Evolutionary conservation across 2,113 vertebrate genomes (phyloP).

Genomic region (Limnothrissa miodon): DNA sequence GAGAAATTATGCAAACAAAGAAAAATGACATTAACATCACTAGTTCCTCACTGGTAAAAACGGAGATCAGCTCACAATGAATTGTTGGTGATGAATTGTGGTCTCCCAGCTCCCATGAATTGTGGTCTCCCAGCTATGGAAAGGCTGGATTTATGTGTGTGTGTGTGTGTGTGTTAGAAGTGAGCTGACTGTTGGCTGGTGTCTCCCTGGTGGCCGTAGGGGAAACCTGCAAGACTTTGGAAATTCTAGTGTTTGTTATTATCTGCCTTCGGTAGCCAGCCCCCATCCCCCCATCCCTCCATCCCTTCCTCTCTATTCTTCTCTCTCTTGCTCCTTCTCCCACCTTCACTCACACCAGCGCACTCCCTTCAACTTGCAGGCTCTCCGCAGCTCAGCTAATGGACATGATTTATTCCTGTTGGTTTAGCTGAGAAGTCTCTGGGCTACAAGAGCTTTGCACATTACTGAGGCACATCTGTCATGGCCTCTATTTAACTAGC

Average conservation of each 20-base stretch:
- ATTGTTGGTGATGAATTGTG: conserved; percentile 13
- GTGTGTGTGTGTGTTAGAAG: background rate
- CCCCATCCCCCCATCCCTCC: background rate
- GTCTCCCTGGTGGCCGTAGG: background rate
- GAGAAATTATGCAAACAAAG: conserved; percentile 13
- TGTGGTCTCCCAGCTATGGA: conserved; percentile 10
- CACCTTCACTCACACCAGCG: background rate
- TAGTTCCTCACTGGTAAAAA: conserved; percentile 4
- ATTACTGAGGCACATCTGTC: conserved; percentile 43
- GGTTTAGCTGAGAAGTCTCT: conserved; percentile 47
- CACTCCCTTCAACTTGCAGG: background rate
- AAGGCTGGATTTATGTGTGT: background rate
- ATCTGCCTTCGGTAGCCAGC: background rate
- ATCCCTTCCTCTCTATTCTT: background rate
- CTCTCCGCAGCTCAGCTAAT: conserved; percentile 30
- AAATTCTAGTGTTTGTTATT: background rate
- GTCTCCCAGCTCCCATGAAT: conserved; percentile 16
- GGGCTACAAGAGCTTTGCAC: conserved; percentile 35
- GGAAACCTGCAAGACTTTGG: background rate
- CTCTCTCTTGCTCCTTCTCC: background rate
- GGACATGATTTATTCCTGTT: conserved; percentile 52
- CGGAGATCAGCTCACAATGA: conserved; percentile 1
- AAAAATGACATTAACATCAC: conserved; percentile 9
- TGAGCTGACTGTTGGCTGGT: background rate
- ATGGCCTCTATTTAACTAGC: conserved; percentile 21